phyloP scores from a whole-genome alignment of 2,113 vertebrate genomes.

The Lontra canadensis region DNA sequence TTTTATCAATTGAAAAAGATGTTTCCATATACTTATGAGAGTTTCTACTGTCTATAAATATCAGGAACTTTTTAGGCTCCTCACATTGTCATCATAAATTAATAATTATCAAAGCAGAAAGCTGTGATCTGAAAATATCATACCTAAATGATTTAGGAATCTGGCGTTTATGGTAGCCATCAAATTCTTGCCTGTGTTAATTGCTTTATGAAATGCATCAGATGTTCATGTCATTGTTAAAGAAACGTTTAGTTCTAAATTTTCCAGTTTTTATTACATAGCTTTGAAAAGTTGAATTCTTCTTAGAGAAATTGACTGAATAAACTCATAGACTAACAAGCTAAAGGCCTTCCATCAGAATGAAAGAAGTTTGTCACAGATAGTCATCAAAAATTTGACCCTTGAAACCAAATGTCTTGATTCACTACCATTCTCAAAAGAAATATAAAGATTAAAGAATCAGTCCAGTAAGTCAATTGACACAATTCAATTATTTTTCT shows the following conservation, averaged over 20 bases:
- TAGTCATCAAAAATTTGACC: background rate
- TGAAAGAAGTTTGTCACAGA: background rate
- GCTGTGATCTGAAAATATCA: background rate
- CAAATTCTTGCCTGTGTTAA: background rate
- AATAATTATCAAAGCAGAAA: slow-evolving; percentile 37
- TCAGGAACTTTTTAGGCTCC: background rate
- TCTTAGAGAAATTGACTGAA: background rate
- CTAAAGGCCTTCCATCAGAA: background rate
- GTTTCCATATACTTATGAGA: slow-evolving; percentile 4
- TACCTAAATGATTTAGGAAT: background rate
- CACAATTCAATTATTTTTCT: background rate
- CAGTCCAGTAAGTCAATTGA: background rate
- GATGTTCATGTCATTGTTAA: background rate
- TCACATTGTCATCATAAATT: background rate
- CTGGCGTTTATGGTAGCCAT: background rate
- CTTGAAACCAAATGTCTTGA: background rate
- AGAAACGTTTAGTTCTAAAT: background rate
- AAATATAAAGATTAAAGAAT: background rate
- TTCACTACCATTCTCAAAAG: background rate
- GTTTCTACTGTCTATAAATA: background rate
- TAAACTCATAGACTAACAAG: background rate
- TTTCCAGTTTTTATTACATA: background rate
- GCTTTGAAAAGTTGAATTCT: background rate
- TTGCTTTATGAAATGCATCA: background rate
- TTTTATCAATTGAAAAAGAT: background rate